Evolutionary conservation across 2,888 invertebrate genomes (phyloP), one percentile per base, ranked within the genome.

Genomic region (Adelphocoris suturalis): DNA sequence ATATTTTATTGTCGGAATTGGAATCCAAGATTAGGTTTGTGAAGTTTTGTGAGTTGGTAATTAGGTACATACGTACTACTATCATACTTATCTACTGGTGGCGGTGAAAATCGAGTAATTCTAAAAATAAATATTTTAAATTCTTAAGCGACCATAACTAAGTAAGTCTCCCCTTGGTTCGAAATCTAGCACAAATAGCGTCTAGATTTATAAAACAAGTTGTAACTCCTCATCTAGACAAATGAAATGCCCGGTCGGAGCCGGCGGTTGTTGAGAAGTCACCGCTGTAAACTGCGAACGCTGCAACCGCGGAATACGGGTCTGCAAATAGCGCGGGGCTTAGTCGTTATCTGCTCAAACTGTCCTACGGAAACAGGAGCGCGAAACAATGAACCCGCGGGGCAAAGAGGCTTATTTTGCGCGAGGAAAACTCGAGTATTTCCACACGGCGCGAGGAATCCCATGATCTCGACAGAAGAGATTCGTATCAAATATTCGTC

Each of bases 311-410:
- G 61, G 61, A 68, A 68, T 68, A 68, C 68, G 68, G 68, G 68
- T 68, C 68, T 68, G 68, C 68, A 68, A 68, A 68, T 68, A 68
- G 68, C 68, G 68, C 12, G 68, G 68, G 23, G 68, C 68, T 68
- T 68, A 68, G 68, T 68, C 68, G 68, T 68, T 68, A 68, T 68
- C 68, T 19, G 68, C 23, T 68, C 68, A 23, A 68, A 68, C 68
- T 68, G 68, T 68, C 68, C 68, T 68, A 68, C 68, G 68, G 68
- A 68, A 68, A 68, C 68, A 23, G 68, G 68, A 68, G 68, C 68
- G 68, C 68, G 68, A 23, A 68, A 68, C 68, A 68, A 68, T 68
- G 68, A 68, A 23, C 68, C 68, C 68, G 68, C 68, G 68, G 68
- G 68, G 68, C 68, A 68, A 61, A 61, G 68, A 68, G 27, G 68